These are phyloP conservation scores for Lasioglossum malachurum DNA, from an alignment of 2,888 invertebrate genomes.

Conservation along the genomic window DNA sequence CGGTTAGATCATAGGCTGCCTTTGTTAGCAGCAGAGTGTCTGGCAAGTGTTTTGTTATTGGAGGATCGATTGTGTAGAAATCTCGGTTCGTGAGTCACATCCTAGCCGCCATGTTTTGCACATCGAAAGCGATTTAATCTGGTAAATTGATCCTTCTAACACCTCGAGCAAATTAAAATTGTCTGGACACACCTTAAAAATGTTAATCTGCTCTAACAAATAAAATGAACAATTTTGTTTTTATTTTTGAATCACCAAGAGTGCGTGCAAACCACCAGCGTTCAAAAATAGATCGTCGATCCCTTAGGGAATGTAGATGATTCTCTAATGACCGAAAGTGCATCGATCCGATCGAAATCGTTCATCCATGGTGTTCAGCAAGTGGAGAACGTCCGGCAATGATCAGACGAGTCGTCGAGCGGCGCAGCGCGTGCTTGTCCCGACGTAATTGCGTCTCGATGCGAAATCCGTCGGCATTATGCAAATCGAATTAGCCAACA, in stretches of 20 bases:
- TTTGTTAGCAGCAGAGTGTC: neutral
- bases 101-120: neutral
- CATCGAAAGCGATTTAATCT: neutral
- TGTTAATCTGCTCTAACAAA: neutral
- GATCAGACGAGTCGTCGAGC: slow-evolving; percentile 20
- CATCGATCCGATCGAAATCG: neutral
- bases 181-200: neutral
- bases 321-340: neutral
- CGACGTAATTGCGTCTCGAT: slow-evolving; percentile 36
- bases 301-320: neutral
- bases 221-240: neutral
- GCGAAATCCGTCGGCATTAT: slow-evolving; percentile 47
- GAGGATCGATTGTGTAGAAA: neutral
- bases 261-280: neutral
- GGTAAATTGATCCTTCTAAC: neutral
- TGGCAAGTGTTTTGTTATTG: neutral
- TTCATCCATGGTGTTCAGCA: neutral
- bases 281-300: neutral
- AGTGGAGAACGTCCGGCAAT: slow-evolving; percentile 23
- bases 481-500: slow-evolving; percentile 48
- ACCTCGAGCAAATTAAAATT: neutral
- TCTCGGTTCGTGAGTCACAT: neutral
- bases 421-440: neutral
- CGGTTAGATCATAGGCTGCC: neutral
- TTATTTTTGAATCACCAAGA: neutral